These are phyloP conservation scores for Cephalophus harveyi DNA, from an alignment of 2,113 vertebrate species.

Conservation along the genomic window DNA sequence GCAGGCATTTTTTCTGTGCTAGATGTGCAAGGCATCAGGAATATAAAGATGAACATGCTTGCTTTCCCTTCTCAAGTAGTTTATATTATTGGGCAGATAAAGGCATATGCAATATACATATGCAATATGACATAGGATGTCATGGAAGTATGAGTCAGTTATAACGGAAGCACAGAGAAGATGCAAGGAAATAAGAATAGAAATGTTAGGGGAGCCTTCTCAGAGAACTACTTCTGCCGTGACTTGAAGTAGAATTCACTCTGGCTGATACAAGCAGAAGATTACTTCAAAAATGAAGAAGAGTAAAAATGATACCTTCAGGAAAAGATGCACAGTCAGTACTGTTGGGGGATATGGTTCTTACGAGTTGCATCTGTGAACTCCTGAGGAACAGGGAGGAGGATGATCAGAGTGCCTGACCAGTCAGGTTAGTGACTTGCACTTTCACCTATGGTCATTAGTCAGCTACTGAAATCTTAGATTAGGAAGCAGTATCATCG, in stretches of 20 bases:
- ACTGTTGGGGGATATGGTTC: not conserved
- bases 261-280: not conserved
- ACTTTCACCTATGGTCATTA: fast-evolving
- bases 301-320: fast-evolving
- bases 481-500: fast-evolving
- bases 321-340: fast-evolving
- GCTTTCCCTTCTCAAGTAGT: not conserved
- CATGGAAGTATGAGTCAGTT: not conserved
- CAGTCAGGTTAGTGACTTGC: too few species aligned
- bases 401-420: not conserved
- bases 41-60: not conserved
- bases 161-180: not conserved
- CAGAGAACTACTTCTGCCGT: not conserved
- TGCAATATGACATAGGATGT: too few species aligned
- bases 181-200: not conserved
- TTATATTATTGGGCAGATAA: not conserved
- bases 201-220: not conserved
- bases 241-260: not conserved
- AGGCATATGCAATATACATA: not conserved
- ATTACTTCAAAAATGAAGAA: not conserved
- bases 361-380: not conserved
- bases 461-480: not conserved
- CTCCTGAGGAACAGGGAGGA: not conserved
- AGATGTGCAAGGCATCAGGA: not conserved
- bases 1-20: not conserved